Conservation (phyloP, 2,797 vertebrate genomes). For the Dendrocincla fuliginosa region DNA sequence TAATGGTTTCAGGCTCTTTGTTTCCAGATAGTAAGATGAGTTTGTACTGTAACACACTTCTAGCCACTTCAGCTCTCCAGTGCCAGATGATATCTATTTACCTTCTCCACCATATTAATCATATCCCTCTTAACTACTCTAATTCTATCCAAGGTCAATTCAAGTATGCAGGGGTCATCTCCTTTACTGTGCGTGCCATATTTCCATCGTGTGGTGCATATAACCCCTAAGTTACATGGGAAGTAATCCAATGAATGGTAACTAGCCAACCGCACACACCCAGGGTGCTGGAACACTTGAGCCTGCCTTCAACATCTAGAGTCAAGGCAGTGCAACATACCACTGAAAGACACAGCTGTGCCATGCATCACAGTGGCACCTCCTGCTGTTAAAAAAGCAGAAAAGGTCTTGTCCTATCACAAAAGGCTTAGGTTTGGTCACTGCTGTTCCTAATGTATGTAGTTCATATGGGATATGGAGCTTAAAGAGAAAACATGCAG, state of each 20-base stretch:
- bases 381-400: not conserved
- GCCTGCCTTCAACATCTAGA: not conserved
- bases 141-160: not conserved
- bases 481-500: not conserved
- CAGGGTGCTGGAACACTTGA: not conserved
- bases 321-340: not conserved
- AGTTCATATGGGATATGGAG: not conserved
- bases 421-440: not conserved
- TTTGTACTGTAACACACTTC: not conserved
- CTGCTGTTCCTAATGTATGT: not conserved
- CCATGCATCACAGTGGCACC: rapidly evolving
- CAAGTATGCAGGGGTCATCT: not conserved
- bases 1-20: not conserved
- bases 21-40: not conserved
- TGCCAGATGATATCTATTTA: not conserved
- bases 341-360: not conserved
- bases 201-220: not conserved
- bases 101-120: not conserved
- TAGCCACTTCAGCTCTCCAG: not conserved
- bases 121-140: not conserved
- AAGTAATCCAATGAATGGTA: not conserved
- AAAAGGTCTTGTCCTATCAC: not conserved
- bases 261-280: not conserved
- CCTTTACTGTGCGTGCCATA: not conserved
- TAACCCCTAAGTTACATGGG: not conserved